Base-by-base conservation (phyloP, 1,140 invertebrate species). In the Pogonomyrmex barbatus region DNA sequence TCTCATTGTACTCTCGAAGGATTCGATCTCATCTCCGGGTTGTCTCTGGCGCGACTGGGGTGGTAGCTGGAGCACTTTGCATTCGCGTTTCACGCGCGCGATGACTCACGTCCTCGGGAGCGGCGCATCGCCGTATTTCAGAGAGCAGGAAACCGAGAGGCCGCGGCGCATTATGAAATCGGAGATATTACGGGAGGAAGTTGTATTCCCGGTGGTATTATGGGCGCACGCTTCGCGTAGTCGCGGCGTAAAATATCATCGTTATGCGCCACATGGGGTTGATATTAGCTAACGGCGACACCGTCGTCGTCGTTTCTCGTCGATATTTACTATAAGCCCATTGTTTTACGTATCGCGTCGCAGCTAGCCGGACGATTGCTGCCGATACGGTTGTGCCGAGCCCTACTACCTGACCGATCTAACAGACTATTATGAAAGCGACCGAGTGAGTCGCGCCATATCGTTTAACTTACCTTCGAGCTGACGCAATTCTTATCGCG, bases 151-250 rank as follows among this genome's bases (percentile, higher is more conserved):
- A 89, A 89, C 50, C 63, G 76, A 85, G 70, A 86, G 88, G 71
- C 85, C 50, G 70, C n/a, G 1, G 76, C 50, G 84, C 62, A 89
- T 89, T 89, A 89, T 87, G 87, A 89, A 89, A 89, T 89, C 84
- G 70, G 63, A 86, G 76, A 89, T 89, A 86, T 89, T 89, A 89
- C 76, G 81, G 39, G 87, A 47, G 87, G 76, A 89, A 82, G 83
- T 89, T 89, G 84, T 86, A 89, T 89, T 77, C 77, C 73, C 63
- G 58, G 14, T 6, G 63, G 70, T 71, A 33, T 89, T 89, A 88
- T 86, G 87, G 83, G 75, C 73, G 70, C 67, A 63, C 56, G 54
- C 54, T 71, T 62, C 67, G 65, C 63, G 5, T 65, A 84, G 71
- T 45, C 78, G 67, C 47, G 73, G 70, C 54, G 88, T 90, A 90